Percentiles rank a stretch among this genome's conserved stretches.
These are phyloP conservation scores for Cheilosia impressa DNA, from an alignment of 2,888 invertebrate species.

Conservation along the genomic window DNA sequence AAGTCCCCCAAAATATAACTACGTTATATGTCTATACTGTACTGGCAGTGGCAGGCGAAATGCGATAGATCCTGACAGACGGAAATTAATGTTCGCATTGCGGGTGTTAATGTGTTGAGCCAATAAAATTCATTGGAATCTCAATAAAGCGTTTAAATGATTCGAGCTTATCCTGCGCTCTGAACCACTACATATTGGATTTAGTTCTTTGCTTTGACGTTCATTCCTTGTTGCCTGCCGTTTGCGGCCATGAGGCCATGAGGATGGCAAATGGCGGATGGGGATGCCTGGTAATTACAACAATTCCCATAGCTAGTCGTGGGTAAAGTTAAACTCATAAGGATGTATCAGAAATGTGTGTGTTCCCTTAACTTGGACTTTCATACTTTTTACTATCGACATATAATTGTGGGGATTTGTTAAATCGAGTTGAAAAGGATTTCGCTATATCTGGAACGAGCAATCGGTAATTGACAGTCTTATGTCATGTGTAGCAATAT, in stretches of 20 bases:
- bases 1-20: not conserved
- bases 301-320: not conserved
- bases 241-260: slow-evolving; percentile 12
- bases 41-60: slow-evolving; percentile 54
- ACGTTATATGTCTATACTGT: not conserved
- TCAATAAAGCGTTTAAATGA: slow-evolving; percentile 72
- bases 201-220: slow-evolving; percentile 56
- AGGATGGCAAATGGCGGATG: not conserved
- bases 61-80: slow-evolving; percentile 57
- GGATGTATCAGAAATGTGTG: not conserved
- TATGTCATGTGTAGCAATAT: no score
- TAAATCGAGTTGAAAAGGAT: no score
- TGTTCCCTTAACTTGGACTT: no score
- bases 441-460: no score
- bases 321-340: not conserved
- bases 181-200: slow-evolving; percentile 65
- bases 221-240: slow-evolving; percentile 44
- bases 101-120: slow-evolving; percentile 73
- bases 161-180: slow-evolving; percentile 65
- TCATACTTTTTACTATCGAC: no score
- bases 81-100: slow-evolving; percentile 71
- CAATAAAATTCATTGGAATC: slow-evolving; percentile 73
- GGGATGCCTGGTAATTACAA: slow-evolving; percentile 39
- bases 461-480: no score
- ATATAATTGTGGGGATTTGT: no score